These are phyloP conservation scores for Penaeus chinensis DNA, from an alignment of 1,140 invertebrate genomes.

Conservation along the genomic window DNA sequence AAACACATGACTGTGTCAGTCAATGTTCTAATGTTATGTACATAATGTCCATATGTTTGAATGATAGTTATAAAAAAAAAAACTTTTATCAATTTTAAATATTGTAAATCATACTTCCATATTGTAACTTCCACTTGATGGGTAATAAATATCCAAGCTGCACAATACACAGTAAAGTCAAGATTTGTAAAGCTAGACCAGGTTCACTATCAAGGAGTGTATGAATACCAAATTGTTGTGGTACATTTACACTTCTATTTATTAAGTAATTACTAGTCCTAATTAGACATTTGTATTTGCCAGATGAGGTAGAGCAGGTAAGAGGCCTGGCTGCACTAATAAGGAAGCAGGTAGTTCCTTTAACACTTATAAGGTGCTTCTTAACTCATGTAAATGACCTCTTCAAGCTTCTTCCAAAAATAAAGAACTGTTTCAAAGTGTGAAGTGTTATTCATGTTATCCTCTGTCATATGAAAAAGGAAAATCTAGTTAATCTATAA, in stretches of 20 bases:
- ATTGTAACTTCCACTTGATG: conserved; percentile 28
- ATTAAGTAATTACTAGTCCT: conserved; percentile 41
- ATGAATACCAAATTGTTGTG: conserved; percentile 47
- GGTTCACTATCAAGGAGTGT: conserved; percentile 20
- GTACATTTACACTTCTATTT: conserved; percentile 33
- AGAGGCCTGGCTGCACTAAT: conserved; percentile 42
- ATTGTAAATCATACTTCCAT: conserved; percentile 54
- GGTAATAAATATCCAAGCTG: conserved; percentile 34
- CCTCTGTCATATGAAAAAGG: too few relatives aligned
- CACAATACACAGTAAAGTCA: conserved; percentile 34
- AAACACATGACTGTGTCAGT: conserved; percentile 35
- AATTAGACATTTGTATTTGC: conserved; percentile 43
- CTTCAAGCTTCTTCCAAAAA: conserved; percentile 59
- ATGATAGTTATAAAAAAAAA: conserved; percentile 47
- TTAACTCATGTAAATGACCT: conserved; percentile 57
- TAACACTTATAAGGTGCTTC: conserved; percentile 60
- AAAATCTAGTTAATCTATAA: too few relatives aligned
- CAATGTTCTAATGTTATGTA: conserved; percentile 54
- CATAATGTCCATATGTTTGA: conserved; percentile 61
- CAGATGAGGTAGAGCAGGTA: conserved; percentile 36
- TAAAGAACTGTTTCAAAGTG: conserved; percentile 53
- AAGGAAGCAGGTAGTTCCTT: conserved; percentile 51
- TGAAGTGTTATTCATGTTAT: too few relatives aligned
- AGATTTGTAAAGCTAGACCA: conserved; percentile 34
- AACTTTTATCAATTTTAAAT: conserved; percentile 49